Base-by-base conservation (phyloP, 2,888 invertebrate genomes). In the Prosapia bicincta region DNA sequence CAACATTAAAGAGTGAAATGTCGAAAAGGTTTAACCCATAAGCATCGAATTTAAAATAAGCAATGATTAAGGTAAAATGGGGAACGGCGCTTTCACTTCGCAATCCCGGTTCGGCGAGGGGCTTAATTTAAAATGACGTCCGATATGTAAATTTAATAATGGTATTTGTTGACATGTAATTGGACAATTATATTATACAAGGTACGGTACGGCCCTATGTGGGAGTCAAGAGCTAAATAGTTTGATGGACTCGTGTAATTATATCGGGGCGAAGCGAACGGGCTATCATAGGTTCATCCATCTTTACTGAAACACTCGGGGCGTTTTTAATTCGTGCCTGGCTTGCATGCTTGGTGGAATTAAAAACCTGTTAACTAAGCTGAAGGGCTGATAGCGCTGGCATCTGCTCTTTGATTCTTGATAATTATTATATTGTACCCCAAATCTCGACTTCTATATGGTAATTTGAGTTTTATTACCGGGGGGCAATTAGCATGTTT, bases 321-420 rank as follows among this genome's bases (percentile, higher is more conserved):
- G 69, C 69, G n/a, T n/a, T 69, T 69, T 69, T 69, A 69, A 69
- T 69, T 69, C 43, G 38, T 38, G 25, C 70, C 38, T 54, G n/a
- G 10, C 54, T 54, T 54, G 54, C 54, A 54, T 54, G 54, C 54
- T 54, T 54, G 54, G 20, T 54, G 68, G 67, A 72, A 67, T 72
- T 72, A 72, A 72, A 72, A 73, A 73, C 73, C 73, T 73, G 73
- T 73, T 73, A 73, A 73, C 72, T 20, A 72, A 72, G 25, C 72
- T 72, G 71, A 54, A 28, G 65, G 71, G 65, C 72, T 26, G 32
- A 26, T 54, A 54, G 20, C 32, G 67, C 25, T 66, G 15, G 71
- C 71, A 71, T 73, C 73, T 68, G 68, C 73, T 73, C 68, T 73
- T 68, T 43, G 73, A 73, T 73, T 68, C 69, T 69, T 73, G 73